phyloP scores from a whole-genome alignment of 1,140 invertebrate genomes.

The Centruroides sculpturatus region DNA sequence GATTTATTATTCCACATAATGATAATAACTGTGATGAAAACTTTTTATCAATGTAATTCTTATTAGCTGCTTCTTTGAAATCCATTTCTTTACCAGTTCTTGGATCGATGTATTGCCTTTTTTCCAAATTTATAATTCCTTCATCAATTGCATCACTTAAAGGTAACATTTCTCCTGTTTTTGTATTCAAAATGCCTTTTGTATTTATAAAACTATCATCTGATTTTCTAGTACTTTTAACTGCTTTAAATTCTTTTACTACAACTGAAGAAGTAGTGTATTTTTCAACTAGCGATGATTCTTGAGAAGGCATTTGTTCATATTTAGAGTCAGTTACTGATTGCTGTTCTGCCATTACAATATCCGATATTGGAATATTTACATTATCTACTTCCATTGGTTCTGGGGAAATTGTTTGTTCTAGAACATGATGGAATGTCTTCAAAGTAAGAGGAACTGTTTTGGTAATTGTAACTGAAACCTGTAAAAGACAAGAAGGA shows the following conservation, averaged over 20 bases:
- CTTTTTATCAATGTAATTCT: conserved; percentile 52
- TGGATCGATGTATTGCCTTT: conserved; percentile 47
- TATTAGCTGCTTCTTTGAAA: conserved; percentile 55
- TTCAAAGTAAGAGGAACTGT: conserved; percentile 4
- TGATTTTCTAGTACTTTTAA: neutral
- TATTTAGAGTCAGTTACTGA: neutral
- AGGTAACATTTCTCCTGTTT: conserved; percentile 27
- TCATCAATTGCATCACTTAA: conserved; percentile 35
- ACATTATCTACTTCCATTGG: neutral
- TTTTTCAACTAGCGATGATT: neutral
- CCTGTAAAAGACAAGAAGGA: too few species aligned
- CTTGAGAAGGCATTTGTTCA: neutral
- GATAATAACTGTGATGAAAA: neutral
- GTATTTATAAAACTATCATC: neutral
- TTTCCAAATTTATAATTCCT: conserved; percentile 19
- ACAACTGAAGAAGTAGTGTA: neutral
- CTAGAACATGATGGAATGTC: conserved; percentile 3
- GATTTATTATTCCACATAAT: conserved; percentile 66
- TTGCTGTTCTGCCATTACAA: neutral
- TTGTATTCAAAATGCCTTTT: conserved; percentile 33
- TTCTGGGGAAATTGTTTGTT: conserved; percentile 1
- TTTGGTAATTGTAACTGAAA: conserved; percentile 1
- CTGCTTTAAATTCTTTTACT: neutral
- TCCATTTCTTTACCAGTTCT: conserved; percentile 62
- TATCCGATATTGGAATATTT: too few species aligned